Evolutionary conservation across 2,888 invertebrate genomes (phyloP).

Genomic region (Hypena proboscidalis): DNA sequence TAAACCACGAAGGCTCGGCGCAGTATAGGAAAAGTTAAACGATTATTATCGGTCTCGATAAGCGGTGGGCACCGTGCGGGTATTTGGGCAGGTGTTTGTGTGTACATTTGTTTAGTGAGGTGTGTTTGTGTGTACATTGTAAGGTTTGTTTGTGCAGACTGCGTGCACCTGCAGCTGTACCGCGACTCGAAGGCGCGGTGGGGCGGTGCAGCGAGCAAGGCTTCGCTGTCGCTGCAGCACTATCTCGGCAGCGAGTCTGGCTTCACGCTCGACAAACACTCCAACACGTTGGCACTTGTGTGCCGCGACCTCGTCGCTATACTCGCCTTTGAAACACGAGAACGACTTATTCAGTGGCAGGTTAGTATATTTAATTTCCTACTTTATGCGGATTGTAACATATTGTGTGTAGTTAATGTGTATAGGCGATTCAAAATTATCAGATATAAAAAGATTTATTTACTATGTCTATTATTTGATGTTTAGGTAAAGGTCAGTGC

Average conservation of each 20-base stretch:
- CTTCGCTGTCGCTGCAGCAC: conserved; percentile 93
- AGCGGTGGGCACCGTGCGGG: too few relatives aligned
- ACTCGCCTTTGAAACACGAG: conserved; percentile 94
- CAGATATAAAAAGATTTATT: background rate
- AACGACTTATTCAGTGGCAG: conserved; percentile 96
- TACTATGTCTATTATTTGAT: background rate
- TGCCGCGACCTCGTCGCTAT: conserved; percentile 94
- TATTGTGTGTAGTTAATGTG: too few relatives aligned
- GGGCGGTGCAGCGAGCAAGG: conserved; percentile 87
- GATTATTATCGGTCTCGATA: too few relatives aligned
- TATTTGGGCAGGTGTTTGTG: too few relatives aligned
- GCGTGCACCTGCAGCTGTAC: conserved; percentile 94
- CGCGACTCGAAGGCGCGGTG: conserved; percentile 91
- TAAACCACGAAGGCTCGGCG: too few relatives aligned
- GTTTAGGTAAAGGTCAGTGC: conserved; percentile 67
- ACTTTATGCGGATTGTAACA: too few relatives aligned
- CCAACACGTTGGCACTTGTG: conserved; percentile 94
- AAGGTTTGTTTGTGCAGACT: conserved; percentile 87
- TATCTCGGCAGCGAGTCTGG: conserved; percentile 94
- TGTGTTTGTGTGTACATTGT: background rate
- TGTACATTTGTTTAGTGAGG: background rate
- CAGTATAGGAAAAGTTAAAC: too few relatives aligned
- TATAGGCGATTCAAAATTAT: too few relatives aligned
- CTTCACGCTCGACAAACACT: conserved; percentile 95
- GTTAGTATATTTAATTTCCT: too few relatives aligned